These are phyloP conservation scores for Corythornis leucogaster DNA, from an alignment of 2,797 vertebrate genomes.

Conservation along the genomic window DNA sequence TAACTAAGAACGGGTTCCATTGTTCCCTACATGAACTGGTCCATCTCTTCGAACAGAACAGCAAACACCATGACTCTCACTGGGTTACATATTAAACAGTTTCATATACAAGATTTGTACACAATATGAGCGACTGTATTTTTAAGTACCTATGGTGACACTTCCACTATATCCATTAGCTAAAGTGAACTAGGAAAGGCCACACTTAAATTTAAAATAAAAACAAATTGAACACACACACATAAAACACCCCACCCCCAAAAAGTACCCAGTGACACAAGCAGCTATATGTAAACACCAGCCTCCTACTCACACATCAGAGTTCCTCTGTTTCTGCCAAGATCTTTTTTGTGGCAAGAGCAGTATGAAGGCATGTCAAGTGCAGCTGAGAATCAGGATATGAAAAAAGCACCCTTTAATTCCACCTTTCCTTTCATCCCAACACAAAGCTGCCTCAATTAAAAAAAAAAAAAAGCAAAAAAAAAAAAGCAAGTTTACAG, in stretches of 20 bases:
- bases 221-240: not conserved
- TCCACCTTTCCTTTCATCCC: not conserved
- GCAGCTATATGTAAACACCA: not conserved
- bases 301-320: not conserved
- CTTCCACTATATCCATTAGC: not conserved
- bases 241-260: no score
- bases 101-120: not conserved
- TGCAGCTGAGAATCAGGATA: not conserved
- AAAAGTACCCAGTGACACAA: not conserved
- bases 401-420: not conserved
- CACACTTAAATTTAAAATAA: not conserved
- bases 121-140: not conserved
- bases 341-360: not conserved
- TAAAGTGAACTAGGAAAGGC: not conserved
- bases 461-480: not conserved
- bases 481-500: not conserved
- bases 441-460: not conserved
- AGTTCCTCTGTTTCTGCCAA: not conserved
- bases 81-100: not conserved
- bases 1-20: not conserved
- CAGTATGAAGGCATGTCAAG: not conserved
- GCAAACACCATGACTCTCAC: not conserved
- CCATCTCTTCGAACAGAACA: slow-evolving; percentile 1
- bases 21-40: not conserved
- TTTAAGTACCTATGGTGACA: not conserved